Conservation (phyloP, 2,113 vertebrate genomes). For the Brachyistius frenatus region DNA sequence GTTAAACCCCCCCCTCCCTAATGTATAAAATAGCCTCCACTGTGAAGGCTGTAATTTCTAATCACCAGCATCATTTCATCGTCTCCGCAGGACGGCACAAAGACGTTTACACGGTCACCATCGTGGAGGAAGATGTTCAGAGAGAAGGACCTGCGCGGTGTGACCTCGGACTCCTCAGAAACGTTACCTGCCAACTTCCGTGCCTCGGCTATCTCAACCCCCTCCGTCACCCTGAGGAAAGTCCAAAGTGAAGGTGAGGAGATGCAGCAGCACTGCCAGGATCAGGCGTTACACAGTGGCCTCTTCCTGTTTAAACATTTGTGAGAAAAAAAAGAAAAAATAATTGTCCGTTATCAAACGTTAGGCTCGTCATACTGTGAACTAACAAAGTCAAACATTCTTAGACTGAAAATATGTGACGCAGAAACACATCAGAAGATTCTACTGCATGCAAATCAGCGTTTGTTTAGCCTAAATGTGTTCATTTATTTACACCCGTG, state of each 20-base stretch:
- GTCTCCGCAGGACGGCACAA: constrained; percentile 87
- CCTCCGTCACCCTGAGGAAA: constrained; percentile 92
- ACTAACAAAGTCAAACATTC: background rate
- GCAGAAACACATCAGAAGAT: background rate
- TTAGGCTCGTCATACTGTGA: background rate
- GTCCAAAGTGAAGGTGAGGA: constrained; percentile 92
- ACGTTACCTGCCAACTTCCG: constrained; percentile 94
- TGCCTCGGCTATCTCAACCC: constrained; percentile 91
- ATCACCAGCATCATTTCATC: constrained; percentile 26
- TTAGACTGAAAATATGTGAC: too few relatives aligned
- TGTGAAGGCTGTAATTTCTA: constrained; percentile 13
- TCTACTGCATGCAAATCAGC: background rate
- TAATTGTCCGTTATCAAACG: background rate
- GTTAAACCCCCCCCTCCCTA: constrained; percentile 14
- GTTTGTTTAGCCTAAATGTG: background rate
- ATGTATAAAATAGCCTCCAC: constrained; percentile 28
- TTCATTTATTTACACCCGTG: background rate
- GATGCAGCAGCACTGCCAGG: background rate
- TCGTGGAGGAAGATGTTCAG: constrained; percentile 96
- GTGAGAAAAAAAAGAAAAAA: background rate
- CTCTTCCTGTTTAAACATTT: background rate
- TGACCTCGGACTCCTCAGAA: constrained; percentile 93
- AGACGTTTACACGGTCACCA: constrained; percentile 93
- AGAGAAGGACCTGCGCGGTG: constrained; percentile 93
- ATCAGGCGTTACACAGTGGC: background rate